These are phyloP conservation scores for Megalurothrips usitatus DNA, from an alignment of 2,888 invertebrate species.

Conservation along the genomic window DNA sequence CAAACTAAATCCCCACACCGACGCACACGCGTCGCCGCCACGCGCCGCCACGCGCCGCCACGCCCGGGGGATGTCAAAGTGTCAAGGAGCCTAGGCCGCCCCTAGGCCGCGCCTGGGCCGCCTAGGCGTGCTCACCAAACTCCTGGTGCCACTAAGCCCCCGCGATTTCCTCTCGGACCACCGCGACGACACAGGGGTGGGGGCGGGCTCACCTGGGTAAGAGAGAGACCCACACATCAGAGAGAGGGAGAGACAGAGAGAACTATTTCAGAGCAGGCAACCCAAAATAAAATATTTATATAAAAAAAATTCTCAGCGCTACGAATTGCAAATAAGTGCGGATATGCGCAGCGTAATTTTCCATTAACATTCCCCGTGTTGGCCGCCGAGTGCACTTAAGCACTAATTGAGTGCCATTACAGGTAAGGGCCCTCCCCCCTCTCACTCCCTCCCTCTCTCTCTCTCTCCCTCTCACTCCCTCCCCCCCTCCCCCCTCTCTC, in stretches of 20 bases:
- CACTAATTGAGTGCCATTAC: not conserved
- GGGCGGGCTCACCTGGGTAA: too few relatives aligned
- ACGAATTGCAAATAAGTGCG: too few relatives aligned
- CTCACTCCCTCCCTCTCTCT: not conserved
- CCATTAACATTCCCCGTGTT: too few relatives aligned
- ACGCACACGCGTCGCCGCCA: not conserved
- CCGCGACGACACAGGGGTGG: too few relatives aligned
- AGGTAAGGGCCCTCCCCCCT: not conserved
- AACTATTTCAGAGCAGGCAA: not conserved
- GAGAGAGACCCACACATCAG: conserved; percentile 4
- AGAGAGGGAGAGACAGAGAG: not conserved
- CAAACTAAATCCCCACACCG: not conserved
- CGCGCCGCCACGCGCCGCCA: not conserved
- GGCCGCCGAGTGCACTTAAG: not conserved
- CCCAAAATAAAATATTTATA: too few relatives aligned
- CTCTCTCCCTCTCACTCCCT: too few relatives aligned
- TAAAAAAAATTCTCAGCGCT: too few relatives aligned
- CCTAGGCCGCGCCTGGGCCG: not conserved
- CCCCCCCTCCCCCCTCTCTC: not conserved
- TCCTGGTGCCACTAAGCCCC: too few relatives aligned
- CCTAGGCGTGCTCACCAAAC: not conserved
- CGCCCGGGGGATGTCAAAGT: not conserved
- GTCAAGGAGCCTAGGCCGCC: not conserved
- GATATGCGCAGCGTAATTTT: too few relatives aligned
- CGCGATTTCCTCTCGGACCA: too few relatives aligned